Percentiles rank a stretch among this genome's conserved stretches.
These are phyloP conservation scores for Pogonognathellus flavescens DNA, from an alignment of 1,140 invertebrate genomes.

Conservation along the genomic window DNA sequence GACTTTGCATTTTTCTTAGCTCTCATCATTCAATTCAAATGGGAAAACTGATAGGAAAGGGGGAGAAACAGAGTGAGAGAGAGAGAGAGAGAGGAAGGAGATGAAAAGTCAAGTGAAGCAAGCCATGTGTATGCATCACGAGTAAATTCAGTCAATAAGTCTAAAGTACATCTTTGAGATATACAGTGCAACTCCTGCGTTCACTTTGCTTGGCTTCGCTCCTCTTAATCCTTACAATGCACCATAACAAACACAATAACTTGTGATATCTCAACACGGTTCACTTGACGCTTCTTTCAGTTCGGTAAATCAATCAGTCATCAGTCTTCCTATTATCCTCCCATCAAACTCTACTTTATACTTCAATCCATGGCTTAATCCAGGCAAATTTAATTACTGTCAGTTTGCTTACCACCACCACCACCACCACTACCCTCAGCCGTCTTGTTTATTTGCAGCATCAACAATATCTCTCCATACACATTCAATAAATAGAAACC, in stretches of 20 bases:
- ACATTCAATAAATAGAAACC: too few species aligned
- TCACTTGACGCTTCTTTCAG: constrained; percentile 26
- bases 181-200: background rate
- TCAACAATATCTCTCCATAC: background rate
- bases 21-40: constrained; percentile 28
- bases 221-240: constrained; percentile 11
- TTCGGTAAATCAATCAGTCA: constrained; percentile 40
- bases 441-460: background rate
- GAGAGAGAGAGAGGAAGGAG: background rate
- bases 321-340: constrained; percentile 32
- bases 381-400: constrained; percentile 41
- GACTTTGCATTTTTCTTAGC: constrained; percentile 37
- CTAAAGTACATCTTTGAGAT: too few species aligned
- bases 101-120: constrained; percentile 31
- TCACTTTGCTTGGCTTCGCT: background rate
- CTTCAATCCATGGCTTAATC: constrained; percentile 39
- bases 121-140: background rate
- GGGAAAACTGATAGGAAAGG: constrained; percentile 15
- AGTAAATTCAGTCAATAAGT: too few species aligned
- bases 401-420: background rate
- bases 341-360: constrained; percentile 31
- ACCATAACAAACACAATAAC: constrained; percentile 37
- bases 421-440: background rate
- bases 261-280: constrained; percentile 21
- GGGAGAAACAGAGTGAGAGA: background rate